Evolutionary conservation across 2,113 vertebrate genomes (phyloP), one percentile per base, ranked within the genome.

Genomic region (Istiophorus platypterus): DNA sequence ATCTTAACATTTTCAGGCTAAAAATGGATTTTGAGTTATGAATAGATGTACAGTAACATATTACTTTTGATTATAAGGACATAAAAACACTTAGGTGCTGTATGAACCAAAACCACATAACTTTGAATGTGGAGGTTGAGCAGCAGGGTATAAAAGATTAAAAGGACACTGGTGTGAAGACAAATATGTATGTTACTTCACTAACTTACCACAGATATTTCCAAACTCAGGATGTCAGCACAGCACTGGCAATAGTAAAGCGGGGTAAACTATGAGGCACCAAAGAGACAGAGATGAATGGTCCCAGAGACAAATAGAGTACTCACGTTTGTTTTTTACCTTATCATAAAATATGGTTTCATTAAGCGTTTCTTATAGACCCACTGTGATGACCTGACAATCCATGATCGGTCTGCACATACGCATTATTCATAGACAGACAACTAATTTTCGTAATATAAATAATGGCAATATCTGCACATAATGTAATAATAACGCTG

Each of bases 401-500:
- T 41, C 17, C 56, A 59, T 79, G 74, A 85, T 74, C 2, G 49
- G n/a, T 85, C 45, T 69, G 41, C 67, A 51, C 51, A 26, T 66
- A 9, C 15, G 86, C 24, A 31, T 54, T 81, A 73, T 72, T 78
- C 72, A 61, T 54, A 69, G 57, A 57, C 52, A 66, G 73, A 88
- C 59, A 84, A 74, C 68, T 84, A 0, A 77, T 90, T 76, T 89
- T 73, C 81, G 68, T 62, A 18, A 65, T 76, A 84, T 75, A 70
- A 80, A 77, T 79, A 79, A 78, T 66, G 76, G 83, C 86, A 54
- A 79, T 86, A 56, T 89, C 84, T 90, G 66, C 76, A 59, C 79
- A 91, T 84, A 67, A 82, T 61, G 76, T 90, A 85, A 73, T 88
- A 89, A 88, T 89, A 92, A 91, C 73, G 58, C 85, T 92, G 93